Evolutionary conservation across 1,140 invertebrate species (phyloP), one percentile per base, ranked within the genome.

Genomic region (Dendrolimus kikuchii): DNA sequence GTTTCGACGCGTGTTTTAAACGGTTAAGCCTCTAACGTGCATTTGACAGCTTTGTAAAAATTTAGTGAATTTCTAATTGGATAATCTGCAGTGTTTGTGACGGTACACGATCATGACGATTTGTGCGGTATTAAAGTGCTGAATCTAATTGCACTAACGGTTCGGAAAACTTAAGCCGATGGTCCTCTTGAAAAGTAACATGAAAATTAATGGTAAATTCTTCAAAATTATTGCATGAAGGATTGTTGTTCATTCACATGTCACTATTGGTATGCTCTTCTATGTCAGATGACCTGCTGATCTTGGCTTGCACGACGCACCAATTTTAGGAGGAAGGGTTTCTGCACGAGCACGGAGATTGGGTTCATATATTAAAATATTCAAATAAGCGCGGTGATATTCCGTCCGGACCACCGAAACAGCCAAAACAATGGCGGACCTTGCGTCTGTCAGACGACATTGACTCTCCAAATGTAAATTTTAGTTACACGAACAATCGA

Each of bases 181-280:
- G 82, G 82, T 86, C 67, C 77, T 81, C 66, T 83, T 86, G 77
- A 86, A 86, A 76, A 86, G 66, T 84, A 84, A 82, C 73, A 83
- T 86, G 82, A 86, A 84, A 86, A 86, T 86, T 71, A 82, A 82
- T 77, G 80, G 82, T 86, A 86, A 86, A 78, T 64, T 75, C 59
- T 64, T 62, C 55, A 62, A 64, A 56, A 64, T 62, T 76, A 72
- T 74, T 86, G 80, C 78, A 82, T 82, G 77, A 54, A 49, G 62
- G 54, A 55, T 61, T 61, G 56, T 74, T 59, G 62, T 61, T 71
- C 64, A 55, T 64, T 68, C 61, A 62, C 57, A 23, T 73, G 59
- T 62, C 59, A 62, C 37, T 60, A 50, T 71, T 74, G 56, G 55
- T 69, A 62, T 66, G 60, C 58, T 70, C 55, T 60, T 71, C 60